Conservation (phyloP, 2,113 vertebrate genomes). For the Clupea harengus region DNA sequence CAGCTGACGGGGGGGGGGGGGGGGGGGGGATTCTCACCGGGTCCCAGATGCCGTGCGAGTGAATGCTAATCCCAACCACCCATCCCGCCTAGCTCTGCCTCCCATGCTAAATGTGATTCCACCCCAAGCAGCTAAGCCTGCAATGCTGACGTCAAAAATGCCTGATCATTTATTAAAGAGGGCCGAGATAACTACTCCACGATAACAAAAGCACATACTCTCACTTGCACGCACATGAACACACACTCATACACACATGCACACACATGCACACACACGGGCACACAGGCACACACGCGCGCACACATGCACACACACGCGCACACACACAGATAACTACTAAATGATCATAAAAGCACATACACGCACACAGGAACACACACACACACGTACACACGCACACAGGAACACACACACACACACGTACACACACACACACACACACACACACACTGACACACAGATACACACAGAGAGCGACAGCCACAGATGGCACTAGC, state of each 20-base stretch:
- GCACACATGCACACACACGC: neutral
- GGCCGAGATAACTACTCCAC: neutral
- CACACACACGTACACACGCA: neutral
- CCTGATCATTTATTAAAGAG: conserved; percentile 12
- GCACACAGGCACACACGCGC: neutral
- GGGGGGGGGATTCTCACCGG: neutral
- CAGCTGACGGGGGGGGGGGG: neutral
- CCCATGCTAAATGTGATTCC: neutral
- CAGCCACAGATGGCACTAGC: neutral
- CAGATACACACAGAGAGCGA: neutral
- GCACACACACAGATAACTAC: neutral
- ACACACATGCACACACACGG: neutral
- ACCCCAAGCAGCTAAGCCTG: neutral
- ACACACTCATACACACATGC: neutral
- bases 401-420: neutral
- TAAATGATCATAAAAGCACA: neutral
- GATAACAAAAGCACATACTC: neutral
- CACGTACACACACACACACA: neutral
- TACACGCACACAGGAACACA: neutral
- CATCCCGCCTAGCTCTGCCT: neutral
- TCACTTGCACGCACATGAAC: neutral
- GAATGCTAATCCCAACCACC: neutral
- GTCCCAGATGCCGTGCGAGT: neutral
- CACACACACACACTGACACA: neutral
- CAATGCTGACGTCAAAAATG: conserved; percentile 5